Base-by-base conservation (phyloP, 2,888 invertebrate genomes). In the Agriopis leucophaearia region DNA sequence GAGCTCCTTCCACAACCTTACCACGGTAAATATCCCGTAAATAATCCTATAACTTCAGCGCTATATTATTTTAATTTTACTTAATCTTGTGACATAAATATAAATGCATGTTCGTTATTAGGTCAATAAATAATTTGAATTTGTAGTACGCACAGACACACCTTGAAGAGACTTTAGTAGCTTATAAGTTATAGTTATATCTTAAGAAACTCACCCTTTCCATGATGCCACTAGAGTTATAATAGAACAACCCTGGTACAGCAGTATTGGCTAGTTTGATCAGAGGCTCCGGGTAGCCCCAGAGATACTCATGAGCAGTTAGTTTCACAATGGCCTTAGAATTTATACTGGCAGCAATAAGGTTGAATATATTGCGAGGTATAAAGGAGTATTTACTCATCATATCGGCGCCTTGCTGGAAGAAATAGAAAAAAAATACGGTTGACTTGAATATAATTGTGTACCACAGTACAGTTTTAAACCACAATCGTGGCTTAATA, bases 161-260 rank as follows among this genome's bases (percentile, higher is more conserved):
- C 16, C 27, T 27, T 8, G 13, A 12, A 27, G 7, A 27, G 0
- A 7, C 13, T 16, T 9, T 47, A 8, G 16, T 16, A 16, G 16
- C n/a, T n/a, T 3, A 47, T 18, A 12, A 16, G 8, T n/a, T n/a
- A n/a, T n/a, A n/a, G n/a, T n/a, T n/a, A n/a, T 9, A 18, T 18
- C 5, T 10, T 15, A 38, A 10, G 9, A n/a, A 44, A 40, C 77
- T 62, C 16, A 97, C 97, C 88, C 96, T 94, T 78, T 97, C 97
- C 72, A 97, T 88, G 36, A 97, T 91, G 12, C 97, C 97, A 77
- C 97, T 96, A 73, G 94, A 95, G 10, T 94, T 88, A 80, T 97
- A 97, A 77, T 96, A 94, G 44, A 97, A 95, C 82, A 96, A 95
- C 55, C 93, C 95, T 0, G 97, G 97, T 12, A 67, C 72, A 0